phyloP scores from a whole-genome alignment of 2,797 vertebrate genomes.

The Epinephelus coioides region DNA sequence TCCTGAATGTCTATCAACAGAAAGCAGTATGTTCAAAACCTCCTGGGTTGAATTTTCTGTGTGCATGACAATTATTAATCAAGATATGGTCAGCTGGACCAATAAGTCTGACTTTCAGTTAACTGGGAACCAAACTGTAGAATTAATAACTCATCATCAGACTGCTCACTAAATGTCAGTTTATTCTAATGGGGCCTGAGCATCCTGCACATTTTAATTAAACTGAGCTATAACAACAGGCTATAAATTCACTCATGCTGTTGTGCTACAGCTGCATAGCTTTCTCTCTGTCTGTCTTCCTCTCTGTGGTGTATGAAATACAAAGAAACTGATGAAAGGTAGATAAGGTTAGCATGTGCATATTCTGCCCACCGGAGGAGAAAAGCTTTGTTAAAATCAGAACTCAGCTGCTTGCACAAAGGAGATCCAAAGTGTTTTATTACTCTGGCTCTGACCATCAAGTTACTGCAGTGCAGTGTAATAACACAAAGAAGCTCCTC shows the following conservation, averaged over 20 bases:
- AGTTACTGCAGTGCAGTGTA: constrained; percentile 61
- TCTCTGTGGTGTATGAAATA: background rate
- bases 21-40: too few relatives aligned
- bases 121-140: constrained; percentile 70
- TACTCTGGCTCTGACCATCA: constrained; percentile 28
- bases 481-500: constrained; percentile 24
- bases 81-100: constrained; percentile 41
- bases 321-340: background rate
- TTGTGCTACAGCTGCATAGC: constrained; percentile 32
- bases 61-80: constrained; percentile 33
- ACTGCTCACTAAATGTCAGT: constrained; percentile 81
- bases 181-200: constrained; percentile 83
- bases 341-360: background rate
- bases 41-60: too few relatives aligned
- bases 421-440: constrained; percentile 38
- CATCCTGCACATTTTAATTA: constrained; percentile 87
- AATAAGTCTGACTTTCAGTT: constrained; percentile 72
- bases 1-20: too few relatives aligned
- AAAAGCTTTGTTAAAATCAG: constrained; percentile 17
- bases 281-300: background rate
- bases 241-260: constrained; percentile 73
- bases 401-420: constrained; percentile 33
- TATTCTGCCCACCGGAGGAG: constrained; percentile 14
- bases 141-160: constrained; percentile 81
- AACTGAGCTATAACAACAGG: constrained; percentile 80